These are phyloP conservation scores for Blastobasis lacticolella DNA, from an alignment of 2,888 invertebrate genomes.

Conservation along the genomic window DNA sequence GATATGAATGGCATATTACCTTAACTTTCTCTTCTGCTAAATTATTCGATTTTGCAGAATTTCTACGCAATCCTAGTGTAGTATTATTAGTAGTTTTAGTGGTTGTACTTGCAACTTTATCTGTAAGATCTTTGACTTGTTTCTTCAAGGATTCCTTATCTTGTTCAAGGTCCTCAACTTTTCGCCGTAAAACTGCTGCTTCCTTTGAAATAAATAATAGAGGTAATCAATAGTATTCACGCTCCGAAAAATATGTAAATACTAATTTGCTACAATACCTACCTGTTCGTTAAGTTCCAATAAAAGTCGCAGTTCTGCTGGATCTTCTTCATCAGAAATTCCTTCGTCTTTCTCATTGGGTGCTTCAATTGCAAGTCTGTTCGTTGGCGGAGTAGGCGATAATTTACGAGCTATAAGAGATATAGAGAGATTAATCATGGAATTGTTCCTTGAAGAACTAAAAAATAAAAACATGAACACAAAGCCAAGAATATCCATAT, in stretches of 20 bases:
- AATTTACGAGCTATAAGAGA: constrained; percentile 76
- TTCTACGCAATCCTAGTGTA: constrained; percentile 41
- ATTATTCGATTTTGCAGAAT: constrained; percentile 53
- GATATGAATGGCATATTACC: constrained; percentile 49
- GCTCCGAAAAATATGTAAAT: neutral
- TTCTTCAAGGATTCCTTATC: constrained; percentile 83
- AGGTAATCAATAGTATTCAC: neutral
- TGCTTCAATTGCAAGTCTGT: constrained; percentile 77
- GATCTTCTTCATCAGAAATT: constrained; percentile 85
- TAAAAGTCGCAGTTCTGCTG: constrained; percentile 87
- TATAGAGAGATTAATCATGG: neutral
- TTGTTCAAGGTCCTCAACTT: constrained; percentile 88
- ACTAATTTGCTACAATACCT: constrained; percentile 7
- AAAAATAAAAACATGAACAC: too few species aligned
- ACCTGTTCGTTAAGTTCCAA: constrained; percentile 91
- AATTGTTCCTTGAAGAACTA: constrained; percentile 3
- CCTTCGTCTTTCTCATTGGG: constrained; percentile 82
- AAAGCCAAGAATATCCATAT: neutral
- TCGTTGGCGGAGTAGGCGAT: constrained; percentile 79
- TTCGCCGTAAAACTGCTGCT: constrained; percentile 85
- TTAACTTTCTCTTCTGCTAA: constrained; percentile 80
- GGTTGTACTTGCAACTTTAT: constrained; percentile 74
- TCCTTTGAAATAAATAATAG: constrained; percentile 69
- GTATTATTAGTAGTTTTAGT: constrained; percentile 47
- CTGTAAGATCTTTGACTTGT: constrained; percentile 84